Percentiles rank a stretch among this genome's conserved stretches.
Conservation (phyloP, 2,113 vertebrate genomes). For the Xyliphius kryptos region DNA sequence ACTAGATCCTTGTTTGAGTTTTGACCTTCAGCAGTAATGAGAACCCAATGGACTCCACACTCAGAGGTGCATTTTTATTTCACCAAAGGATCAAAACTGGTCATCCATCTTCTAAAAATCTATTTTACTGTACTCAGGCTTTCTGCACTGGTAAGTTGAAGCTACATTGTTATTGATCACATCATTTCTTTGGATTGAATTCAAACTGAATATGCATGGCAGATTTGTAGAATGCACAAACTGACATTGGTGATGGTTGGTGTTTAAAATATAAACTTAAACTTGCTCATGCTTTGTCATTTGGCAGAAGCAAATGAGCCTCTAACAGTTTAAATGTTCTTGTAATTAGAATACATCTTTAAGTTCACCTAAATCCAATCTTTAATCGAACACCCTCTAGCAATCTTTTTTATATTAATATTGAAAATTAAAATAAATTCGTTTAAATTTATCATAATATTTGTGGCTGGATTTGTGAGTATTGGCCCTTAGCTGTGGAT, state of each 20-base stretch:
- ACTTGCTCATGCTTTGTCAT: not conserved
- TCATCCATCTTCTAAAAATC: not conserved
- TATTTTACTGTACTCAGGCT: slow-evolving; percentile 6
- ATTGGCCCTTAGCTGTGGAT: too few species aligned
- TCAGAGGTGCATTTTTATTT: slow-evolving; percentile 13
- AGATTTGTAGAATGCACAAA: not conserved
- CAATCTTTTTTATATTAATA: not conserved
- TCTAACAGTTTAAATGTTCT: too few species aligned
- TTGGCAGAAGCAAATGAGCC: too few species aligned
- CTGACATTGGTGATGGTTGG: not conserved
- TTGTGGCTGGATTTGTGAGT: too few species aligned
- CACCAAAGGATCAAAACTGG: slow-evolving; percentile 14
- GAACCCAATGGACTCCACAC: slow-evolving; percentile 27
- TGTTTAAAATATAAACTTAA: slow-evolving; percentile 1
- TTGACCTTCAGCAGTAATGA: slow-evolving; percentile 27
- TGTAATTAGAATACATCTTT: too few species aligned
- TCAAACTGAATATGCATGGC: not conserved
- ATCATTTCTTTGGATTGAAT: not conserved
- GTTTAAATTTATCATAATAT: too few species aligned
- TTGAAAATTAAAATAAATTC: not conserved
- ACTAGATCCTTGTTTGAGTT: slow-evolving; percentile 24
- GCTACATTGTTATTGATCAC: not conserved
- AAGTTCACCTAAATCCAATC: too few species aligned
- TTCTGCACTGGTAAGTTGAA: slow-evolving; percentile 1
- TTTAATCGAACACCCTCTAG: too few species aligned